Percentiles rank a stretch among this genome's conserved stretches.
Conservation (phyloP, 1,140 invertebrate species). For the Drusus annulatus region DNA sequence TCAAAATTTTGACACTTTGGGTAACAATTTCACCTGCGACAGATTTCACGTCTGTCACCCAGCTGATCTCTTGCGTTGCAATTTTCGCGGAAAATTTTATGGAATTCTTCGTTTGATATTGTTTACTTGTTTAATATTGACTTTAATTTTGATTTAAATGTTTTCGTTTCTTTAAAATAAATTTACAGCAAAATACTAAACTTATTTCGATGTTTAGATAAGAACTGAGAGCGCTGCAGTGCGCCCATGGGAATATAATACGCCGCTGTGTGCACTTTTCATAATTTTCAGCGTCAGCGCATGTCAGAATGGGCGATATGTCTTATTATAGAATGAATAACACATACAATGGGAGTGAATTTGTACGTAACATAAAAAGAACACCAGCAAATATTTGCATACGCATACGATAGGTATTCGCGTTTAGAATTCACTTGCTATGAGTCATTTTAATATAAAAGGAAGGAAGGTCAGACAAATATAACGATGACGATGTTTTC, state of each 20-base stretch:
- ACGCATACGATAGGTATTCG: too few species aligned
- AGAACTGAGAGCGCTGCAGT: slow-evolving; percentile 56
- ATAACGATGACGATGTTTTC: too few species aligned
- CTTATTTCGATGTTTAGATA: not conserved
- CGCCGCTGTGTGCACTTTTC: slow-evolving; percentile 61
- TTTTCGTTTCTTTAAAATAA: too few species aligned
- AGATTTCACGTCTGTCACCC: slow-evolving; percentile 53
- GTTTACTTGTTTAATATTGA: too few species aligned
- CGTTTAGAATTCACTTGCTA: too few species aligned
- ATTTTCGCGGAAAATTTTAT: slow-evolving; percentile 60
- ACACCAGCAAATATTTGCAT: too few species aligned
- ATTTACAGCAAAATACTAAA: too few species aligned
- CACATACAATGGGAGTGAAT: too few species aligned
- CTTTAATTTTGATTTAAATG: too few species aligned
- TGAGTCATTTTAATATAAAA: too few species aligned
- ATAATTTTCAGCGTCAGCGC: slow-evolving; percentile 23
- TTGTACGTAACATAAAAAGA: too few species aligned
- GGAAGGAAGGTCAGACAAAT: too few species aligned
- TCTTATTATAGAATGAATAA: slow-evolving; percentile 6
- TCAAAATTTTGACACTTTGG: slow-evolving; percentile 38
- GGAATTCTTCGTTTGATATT: not conserved
- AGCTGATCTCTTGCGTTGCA: slow-evolving; percentile 66
- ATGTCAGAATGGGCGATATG: slow-evolving; percentile 5
- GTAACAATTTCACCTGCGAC: slow-evolving; percentile 1
- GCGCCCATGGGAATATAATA: slow-evolving; percentile 60